These are phyloP conservation scores for Falco novaeseelandiae DNA, from an alignment of 2,797 vertebrate genomes.

Conservation along the genomic window DNA sequence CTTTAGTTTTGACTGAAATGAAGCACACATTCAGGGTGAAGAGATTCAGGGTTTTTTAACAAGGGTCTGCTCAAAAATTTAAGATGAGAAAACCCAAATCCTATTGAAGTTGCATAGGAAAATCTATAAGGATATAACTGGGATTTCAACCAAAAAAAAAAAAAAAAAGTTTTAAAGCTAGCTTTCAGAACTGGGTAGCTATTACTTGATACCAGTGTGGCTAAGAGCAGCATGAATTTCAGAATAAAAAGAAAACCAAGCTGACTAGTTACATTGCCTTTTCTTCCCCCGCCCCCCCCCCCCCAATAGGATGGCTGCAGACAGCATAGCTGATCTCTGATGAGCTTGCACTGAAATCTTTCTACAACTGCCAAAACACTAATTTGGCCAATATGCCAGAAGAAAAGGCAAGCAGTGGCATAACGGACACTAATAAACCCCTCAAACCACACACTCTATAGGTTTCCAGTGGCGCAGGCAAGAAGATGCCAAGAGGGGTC, in stretches of 20 bases:
- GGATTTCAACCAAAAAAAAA: neutral
- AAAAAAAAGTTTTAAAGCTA: neutral
- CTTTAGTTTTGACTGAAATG: neutral
- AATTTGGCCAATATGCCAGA: neutral
- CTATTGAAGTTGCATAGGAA: neutral
- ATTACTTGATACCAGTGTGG: neutral
- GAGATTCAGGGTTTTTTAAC: neutral
- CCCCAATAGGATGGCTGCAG: neutral
- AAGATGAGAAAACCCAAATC: neutral
- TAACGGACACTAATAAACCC: neutral
- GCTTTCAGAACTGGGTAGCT: neutral
- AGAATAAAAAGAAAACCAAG: neutral
- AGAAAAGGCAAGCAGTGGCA: neutral
- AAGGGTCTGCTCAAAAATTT: neutral
- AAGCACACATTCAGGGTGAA: neutral
- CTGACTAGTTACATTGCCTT: neutral
- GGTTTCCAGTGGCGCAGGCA: neutral
- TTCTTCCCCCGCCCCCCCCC: neutral
- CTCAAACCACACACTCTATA: neutral
- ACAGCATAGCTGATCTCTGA: neutral
- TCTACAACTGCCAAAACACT: neutral
- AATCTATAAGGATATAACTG: neutral
- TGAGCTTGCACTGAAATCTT: neutral
- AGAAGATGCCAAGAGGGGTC: neutral
- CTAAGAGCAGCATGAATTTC: neutral